Conservation (phyloP, 1,140 invertebrate species). For the Bombus sibiricus region DNA sequence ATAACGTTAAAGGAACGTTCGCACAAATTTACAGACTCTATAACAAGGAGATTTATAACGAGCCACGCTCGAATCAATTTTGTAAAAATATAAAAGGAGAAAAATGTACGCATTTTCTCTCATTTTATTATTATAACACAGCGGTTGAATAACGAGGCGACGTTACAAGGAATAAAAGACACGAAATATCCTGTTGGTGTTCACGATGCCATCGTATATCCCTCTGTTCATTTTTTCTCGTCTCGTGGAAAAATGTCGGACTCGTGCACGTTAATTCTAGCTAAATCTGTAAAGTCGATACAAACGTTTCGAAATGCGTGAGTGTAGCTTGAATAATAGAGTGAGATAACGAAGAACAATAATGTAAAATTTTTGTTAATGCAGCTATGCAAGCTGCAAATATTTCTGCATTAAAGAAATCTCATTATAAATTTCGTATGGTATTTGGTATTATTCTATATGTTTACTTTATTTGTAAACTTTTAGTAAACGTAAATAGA, state of each 20-base stretch:
- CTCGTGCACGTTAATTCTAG: not conserved
- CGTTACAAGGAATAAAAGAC: not conserved
- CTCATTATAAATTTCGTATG: too few relatives aligned
- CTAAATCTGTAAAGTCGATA: not conserved
- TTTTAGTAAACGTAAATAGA: not conserved
- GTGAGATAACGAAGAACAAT: not conserved
- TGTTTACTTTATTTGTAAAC: too few relatives aligned
- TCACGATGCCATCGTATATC: not conserved
- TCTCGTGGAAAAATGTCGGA: not conserved
- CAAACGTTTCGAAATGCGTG: not conserved
- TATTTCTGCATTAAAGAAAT: too few relatives aligned
- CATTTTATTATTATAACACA: not conserved
- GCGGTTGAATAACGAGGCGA: not conserved
- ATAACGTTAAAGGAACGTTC: not conserved
- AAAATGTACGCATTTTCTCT: not conserved
- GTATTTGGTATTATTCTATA: too few relatives aligned
- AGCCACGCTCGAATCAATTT: not conserved
- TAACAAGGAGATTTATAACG: conserved; percentile 21
- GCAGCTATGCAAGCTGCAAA: not conserved
- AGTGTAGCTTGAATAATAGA: not conserved
- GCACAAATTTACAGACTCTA: not conserved
- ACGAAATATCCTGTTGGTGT: not conserved
- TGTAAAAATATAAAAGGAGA: not conserved
- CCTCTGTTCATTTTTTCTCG: not conserved
- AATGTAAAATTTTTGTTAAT: not conserved